phyloP scores from a whole-genome alignment of 2,797 vertebrate species.

The Cuculus canorus region DNA sequence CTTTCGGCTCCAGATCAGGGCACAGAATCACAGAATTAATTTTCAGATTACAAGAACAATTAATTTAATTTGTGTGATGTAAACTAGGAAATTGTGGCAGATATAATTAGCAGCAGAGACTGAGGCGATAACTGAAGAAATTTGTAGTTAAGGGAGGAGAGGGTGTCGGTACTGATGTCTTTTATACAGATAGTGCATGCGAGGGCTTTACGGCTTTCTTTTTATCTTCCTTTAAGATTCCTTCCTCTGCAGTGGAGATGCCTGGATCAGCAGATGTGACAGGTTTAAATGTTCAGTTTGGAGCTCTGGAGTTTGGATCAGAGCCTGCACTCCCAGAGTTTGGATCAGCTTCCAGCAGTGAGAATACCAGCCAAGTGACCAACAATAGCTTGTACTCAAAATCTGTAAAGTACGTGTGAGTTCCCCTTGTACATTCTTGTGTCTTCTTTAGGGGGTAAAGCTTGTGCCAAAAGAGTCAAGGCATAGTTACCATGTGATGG shows the following conservation, averaged over 20 bases:
- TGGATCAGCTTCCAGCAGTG: slow-evolving; percentile 81
- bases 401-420: slow-evolving; percentile 83
- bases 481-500: neutral
- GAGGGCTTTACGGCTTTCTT: neutral
- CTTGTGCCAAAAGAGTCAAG: neutral
- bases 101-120: neutral
- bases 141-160: neutral
- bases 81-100: neutral
- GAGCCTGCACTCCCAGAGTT: slow-evolving; percentile 89
- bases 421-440: neutral
- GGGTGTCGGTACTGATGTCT: neutral
- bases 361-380: slow-evolving; percentile 79
- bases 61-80: neutral
- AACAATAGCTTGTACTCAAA: slow-evolving; percentile 90
- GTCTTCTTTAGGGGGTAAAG: neutral
- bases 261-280: slow-evolving; percentile 91
- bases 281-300: slow-evolving; percentile 95
- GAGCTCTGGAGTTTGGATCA: slow-evolving; percentile 93
- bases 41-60: neutral
- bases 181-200: neutral
- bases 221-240: slow-evolving; percentile 81
- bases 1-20: neutral
- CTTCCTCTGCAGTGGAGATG: slow-evolving; percentile 95
- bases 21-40: neutral
- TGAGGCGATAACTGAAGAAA: neutral